Base-by-base conservation (phyloP, 2,888 invertebrate species). In the Acronicta alni region DNA sequence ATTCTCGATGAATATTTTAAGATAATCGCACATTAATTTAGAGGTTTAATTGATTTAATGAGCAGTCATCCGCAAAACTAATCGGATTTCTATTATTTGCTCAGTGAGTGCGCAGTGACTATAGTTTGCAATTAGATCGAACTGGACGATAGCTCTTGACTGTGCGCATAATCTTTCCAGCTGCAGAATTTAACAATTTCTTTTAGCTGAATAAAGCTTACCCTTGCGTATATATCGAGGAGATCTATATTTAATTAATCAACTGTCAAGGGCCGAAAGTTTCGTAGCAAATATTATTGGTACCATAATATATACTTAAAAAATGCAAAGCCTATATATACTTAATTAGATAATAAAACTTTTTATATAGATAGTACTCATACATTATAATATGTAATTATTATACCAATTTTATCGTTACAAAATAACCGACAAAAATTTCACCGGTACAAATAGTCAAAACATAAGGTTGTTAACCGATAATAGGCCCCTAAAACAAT, bases 401-500 rank as follows among this genome's bases (percentile, higher is more conserved):
- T 23, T 23, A 7, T n/a, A 23, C 5, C 4, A 7, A 1, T 23
- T 23, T 17, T 9, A 16, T n/a, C 9, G 17, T 3, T 16, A 17
- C 3, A 39, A 39, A 39, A 17, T 39, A 17, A 20, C 3, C 10
- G 3, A 17, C 1, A 39, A 39, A 12, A 10, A 17, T 17, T 14
- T 16, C 17, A 43, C 43, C 37, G 7, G 5, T 39, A 7, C 12
- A 26, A 35, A 6, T 46, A 35, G 12, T 5, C 7, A 12, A 1
- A 26, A 14, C 15, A 30, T 23, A 35, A 18, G 41, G 41, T 30
- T 45, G 15, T 15, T 48, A 16, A 8, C 20, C 30, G 26, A 49
- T 38, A 44, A 39, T 38, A 49, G 26, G 9, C n/a, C 42, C 17
- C 47, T 46, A 59, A 16, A 55, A 51, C 51, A 66, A 59, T 55